Conservation (phyloP, 2,888 invertebrate species). For the Mongoloraphidia duomilia region DNA sequence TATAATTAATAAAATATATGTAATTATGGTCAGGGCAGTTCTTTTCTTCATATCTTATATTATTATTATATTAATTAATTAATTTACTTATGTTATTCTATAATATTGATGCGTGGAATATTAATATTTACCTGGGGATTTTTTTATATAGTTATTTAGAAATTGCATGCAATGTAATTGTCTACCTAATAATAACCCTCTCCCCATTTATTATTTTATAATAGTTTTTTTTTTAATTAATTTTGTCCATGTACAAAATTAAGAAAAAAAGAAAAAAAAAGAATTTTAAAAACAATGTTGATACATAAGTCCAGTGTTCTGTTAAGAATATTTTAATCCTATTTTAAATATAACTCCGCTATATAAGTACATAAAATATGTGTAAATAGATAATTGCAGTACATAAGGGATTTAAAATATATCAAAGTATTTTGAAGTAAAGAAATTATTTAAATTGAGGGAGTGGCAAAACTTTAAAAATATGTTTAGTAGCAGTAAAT, state of each 20-base stretch:
- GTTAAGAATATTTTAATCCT: no score
- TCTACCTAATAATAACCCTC: constrained; percentile 5
- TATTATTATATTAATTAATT: constrained; percentile 4
- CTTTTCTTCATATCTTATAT: constrained; percentile 3
- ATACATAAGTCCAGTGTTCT: no score
- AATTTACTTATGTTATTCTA: constrained; percentile 4
- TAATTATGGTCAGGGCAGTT: constrained; percentile 6
- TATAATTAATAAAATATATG: no score
- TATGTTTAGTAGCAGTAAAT: no score
- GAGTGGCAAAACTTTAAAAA: no score
- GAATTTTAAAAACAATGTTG: no score
- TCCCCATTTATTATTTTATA: constrained; percentile 2
- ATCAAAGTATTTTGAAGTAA: no score
- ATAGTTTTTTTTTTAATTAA: constrained; percentile 4
- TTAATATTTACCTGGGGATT: constrained; percentile 1
- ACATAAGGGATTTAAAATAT: no score
- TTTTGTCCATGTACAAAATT: constrained; percentile 9
- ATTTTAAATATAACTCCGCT: no score
- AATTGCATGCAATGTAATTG: constrained; percentile 9
- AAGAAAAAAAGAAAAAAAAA: constrained; percentile 1
- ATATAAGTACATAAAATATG: no score
- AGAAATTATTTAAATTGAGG: no score
- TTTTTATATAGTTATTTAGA: constrained; percentile 5
- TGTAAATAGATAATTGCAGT: no score
- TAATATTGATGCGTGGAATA: constrained; percentile 3